Evolutionary conservation across 2,797 vertebrate species (phyloP).

Genomic region (Cryptoprocta ferox): DNA sequence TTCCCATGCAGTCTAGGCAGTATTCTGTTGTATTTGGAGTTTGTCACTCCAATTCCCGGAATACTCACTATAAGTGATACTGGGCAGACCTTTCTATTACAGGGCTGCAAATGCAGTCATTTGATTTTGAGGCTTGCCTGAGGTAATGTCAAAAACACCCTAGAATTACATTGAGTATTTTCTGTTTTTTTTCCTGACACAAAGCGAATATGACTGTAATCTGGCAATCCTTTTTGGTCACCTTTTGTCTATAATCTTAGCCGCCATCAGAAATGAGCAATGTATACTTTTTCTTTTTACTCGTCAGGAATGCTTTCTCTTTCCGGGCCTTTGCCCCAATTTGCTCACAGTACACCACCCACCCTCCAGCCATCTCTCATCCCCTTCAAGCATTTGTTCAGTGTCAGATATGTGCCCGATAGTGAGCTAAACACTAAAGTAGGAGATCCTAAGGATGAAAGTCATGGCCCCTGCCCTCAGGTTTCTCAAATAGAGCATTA

Average conservation of each 20-base stretch:
- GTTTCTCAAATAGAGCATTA: not conserved
- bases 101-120: not conserved
- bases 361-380: not conserved
- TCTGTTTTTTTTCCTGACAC: not conserved
- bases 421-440: not conserved
- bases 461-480: not conserved
- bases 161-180: not conserved
- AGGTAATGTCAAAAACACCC: not conserved
- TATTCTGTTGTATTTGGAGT: not conserved
- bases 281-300: not conserved
- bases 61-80: not conserved
- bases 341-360: not conserved
- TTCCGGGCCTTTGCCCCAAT: not conserved
- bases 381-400: not conserved
- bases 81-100: not conserved
- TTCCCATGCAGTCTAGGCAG: not conserved
- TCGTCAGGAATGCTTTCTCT: not conserved
- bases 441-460: not conserved
- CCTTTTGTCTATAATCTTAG: not conserved
- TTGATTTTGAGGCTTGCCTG: conserved; percentile 34
- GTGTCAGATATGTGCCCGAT: not conserved
- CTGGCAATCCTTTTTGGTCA: not conserved
- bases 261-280: not conserved
- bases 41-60: not conserved
- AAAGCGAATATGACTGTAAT: not conserved